Conservation (phyloP, 2,888 invertebrate genomes). For the Drosophila formosana region DNA sequence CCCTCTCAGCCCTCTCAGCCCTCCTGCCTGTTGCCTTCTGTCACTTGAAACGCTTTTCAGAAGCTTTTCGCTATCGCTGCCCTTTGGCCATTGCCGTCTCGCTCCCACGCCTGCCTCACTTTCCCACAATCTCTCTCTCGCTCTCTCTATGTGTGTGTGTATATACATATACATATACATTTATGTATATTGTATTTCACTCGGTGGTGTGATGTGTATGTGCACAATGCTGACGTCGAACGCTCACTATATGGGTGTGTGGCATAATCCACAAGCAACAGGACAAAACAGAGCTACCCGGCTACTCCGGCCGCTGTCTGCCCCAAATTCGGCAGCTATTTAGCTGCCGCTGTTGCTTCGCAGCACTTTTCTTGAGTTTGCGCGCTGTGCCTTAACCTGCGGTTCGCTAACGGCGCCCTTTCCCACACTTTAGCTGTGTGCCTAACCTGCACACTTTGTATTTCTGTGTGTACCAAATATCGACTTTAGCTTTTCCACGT, state of each 20-base stretch:
- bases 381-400: constrained; percentile 39
- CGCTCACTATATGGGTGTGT: constrained; percentile 9
- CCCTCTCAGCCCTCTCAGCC: background rate
- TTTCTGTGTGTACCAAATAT: constrained; percentile 71
- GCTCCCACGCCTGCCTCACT: constrained; percentile 36
- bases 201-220: constrained; percentile 11
- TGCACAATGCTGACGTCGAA: constrained; percentile 69
- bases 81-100: constrained; percentile 56
- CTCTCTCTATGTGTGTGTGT: constrained; percentile 4
- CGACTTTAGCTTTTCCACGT: constrained; percentile 27
- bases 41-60: constrained; percentile 44
- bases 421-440: constrained; percentile 4
- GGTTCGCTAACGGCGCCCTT: background rate
- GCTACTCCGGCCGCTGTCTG: constrained; percentile 34
- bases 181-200: background rate
- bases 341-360: constrained; percentile 41
- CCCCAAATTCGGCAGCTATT: constrained; percentile 59
- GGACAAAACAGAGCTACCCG: constrained; percentile 51
- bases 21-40: constrained; percentile 5
- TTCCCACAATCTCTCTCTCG: background rate
- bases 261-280: constrained; percentile 73
- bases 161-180: background rate
- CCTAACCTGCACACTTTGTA: constrained; percentile 70
- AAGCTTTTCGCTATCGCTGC: constrained; percentile 64
- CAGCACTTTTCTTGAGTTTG: constrained; percentile 47